These are phyloP conservation scores for Gnatocerus cornutus DNA, from an alignment of 2,888 invertebrate genomes.

Conservation along the genomic window DNA sequence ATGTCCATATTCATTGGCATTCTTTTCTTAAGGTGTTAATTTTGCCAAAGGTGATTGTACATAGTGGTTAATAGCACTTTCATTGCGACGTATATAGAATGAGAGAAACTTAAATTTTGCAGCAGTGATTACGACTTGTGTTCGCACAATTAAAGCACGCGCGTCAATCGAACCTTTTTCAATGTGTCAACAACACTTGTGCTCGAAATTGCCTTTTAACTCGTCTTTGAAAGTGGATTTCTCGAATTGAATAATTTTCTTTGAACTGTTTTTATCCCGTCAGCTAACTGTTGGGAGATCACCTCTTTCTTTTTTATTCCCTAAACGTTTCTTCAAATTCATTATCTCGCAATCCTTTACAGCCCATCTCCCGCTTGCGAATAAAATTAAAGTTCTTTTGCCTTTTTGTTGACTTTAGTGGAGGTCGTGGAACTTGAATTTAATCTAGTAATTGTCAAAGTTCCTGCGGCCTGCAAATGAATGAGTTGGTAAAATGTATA, in stretches of 20 bases:
- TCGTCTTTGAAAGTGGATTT: constrained; percentile 1
- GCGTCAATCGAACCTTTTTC: not conserved
- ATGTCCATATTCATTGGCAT: too few species aligned
- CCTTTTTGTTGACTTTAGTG: not conserved
- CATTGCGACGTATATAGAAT: not conserved
- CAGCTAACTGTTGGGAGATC: not conserved
- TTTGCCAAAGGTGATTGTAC: too few species aligned
- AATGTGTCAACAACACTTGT: not conserved
- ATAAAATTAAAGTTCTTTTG: not conserved
- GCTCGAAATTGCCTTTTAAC: not conserved
- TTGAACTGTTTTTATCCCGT: not conserved
- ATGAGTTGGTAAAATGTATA: constrained; percentile 51
- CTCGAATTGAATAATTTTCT: constrained; percentile 8
- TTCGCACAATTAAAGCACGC: not conserved
- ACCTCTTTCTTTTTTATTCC: not conserved
- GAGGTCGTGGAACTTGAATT: constrained; percentile 15
- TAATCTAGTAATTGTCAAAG: constrained; percentile 41
- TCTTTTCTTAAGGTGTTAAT: too few species aligned
- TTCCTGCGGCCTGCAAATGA: constrained; percentile 48
- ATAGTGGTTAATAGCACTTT: too few species aligned
- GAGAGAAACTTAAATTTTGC: not conserved
- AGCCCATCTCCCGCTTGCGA: not conserved
- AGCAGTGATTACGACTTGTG: not conserved
- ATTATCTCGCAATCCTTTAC: not conserved
- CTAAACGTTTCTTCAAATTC: not conserved